Conservation (phyloP, 2,888 invertebrate species). For the Melinaea menophilus region DNA sequence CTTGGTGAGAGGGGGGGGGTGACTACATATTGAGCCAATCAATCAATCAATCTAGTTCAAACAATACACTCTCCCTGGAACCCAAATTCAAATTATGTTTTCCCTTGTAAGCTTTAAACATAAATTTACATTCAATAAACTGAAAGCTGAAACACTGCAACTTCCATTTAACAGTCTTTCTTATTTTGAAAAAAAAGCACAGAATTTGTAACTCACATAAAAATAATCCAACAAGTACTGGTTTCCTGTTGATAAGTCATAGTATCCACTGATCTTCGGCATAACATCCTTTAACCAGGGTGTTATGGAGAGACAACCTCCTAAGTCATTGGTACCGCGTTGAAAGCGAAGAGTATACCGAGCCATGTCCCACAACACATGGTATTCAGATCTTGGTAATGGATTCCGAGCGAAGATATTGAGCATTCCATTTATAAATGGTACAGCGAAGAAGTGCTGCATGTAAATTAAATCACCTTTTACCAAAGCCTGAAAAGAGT, state of each 20-base stretch:
- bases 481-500: constrained; percentile 52
- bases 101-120: background rate
- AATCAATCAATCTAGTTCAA: no score
- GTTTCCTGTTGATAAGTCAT: constrained; percentile 65
- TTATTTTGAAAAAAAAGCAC: no score
- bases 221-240: constrained; percentile 71
- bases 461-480: constrained; percentile 63
- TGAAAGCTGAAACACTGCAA: no score
- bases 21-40: no score
- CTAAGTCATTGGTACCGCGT: constrained; percentile 77
- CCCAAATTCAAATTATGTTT: background rate
- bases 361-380: constrained; percentile 60
- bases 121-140: background rate
- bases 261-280: constrained; percentile 78
- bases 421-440: constrained; percentile 77
- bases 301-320: constrained; percentile 75
- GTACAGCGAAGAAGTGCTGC: constrained; percentile 76
- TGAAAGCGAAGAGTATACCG: constrained; percentile 73
- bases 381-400: constrained; percentile 72
- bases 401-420: constrained; percentile 75
- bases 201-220: constrained; percentile 48
- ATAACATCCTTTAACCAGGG: constrained; percentile 80
- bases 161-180: no score
- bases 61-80: no score
- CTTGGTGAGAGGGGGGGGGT: no score